Evolutionary conservation across 2,797 vertebrate genomes (phyloP).

Genomic region (Leptodactylus fallax): DNA sequence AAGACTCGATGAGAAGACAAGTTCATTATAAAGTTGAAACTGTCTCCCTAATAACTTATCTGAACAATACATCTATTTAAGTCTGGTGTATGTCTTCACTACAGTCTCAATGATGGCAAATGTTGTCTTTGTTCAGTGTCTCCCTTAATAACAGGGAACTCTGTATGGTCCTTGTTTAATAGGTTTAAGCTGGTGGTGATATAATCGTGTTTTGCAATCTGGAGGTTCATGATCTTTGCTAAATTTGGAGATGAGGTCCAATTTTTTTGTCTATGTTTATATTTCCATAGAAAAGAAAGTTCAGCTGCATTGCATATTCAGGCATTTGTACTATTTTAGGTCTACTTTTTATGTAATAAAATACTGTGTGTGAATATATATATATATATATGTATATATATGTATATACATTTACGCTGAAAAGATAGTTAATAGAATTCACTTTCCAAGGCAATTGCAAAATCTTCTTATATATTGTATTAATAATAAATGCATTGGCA

Average conservation of each 20-base stretch:
- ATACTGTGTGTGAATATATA: too few relatives aligned
- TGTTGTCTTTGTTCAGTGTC: constrained; percentile 82
- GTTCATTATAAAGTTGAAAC: constrained; percentile 78
- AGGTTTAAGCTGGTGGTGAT: constrained; percentile 65
- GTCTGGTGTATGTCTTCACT: constrained; percentile 74
- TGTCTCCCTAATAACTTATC: constrained; percentile 76
- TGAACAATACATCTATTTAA: constrained; percentile 83
- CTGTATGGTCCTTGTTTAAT: constrained; percentile 71
- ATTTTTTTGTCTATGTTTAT: constrained; percentile 2
- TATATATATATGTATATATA: too few relatives aligned
- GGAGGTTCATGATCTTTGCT: constrained; percentile 64
- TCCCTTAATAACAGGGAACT: constrained; percentile 78
- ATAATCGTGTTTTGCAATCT: constrained; percentile 67
- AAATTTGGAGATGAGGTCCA: constrained; percentile 59
- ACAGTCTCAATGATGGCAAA: constrained; percentile 79
- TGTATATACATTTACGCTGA: too few relatives aligned
- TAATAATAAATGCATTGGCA: neutral
- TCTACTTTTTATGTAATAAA: neutral
- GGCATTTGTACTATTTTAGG: neutral
- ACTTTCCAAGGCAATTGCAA: neutral
- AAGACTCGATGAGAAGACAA: constrained; percentile 66
- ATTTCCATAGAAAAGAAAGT: neutral
- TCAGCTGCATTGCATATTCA: neutral
- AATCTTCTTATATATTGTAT: neutral
- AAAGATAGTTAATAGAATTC: neutral